Percentiles rank a stretch among this genome's conserved stretches.
Evolutionary conservation across 2,797 vertebrate genomes (phyloP).

Genomic region (Sebastes minor): DNA sequence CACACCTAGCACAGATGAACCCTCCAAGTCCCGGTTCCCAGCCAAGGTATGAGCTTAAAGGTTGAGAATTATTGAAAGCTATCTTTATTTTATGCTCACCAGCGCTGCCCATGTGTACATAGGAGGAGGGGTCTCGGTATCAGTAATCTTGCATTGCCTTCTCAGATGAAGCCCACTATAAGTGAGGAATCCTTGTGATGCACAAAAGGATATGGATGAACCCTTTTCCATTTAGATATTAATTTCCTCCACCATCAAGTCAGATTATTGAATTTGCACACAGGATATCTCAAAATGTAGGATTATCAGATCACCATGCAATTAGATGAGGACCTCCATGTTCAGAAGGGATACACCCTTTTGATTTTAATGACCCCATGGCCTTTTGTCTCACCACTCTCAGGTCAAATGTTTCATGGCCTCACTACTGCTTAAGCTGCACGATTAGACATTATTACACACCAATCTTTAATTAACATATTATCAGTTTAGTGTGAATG

Average conservation of each 20-base stretch:
- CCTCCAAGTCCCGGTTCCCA: conserved; percentile 84
- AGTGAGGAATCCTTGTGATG: neutral
- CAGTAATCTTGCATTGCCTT: neutral
- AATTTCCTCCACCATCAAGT: neutral
- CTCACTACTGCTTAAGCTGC: neutral
- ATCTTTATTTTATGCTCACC: neutral
- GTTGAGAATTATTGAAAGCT: neutral
- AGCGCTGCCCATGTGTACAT: neutral
- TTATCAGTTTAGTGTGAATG: neutral
- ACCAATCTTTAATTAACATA: no score
- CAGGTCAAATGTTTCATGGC: neutral
- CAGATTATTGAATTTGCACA: neutral
- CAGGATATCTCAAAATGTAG: neutral
- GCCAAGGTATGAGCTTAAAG: conserved; percentile 82
- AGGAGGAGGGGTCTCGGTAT: neutral
- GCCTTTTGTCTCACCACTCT: neutral
- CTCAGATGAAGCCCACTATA: neutral
- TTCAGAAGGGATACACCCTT: neutral
- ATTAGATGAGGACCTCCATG: neutral
- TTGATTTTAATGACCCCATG: neutral
- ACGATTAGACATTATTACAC: neutral
- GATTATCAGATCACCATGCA: neutral
- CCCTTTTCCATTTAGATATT: neutral
- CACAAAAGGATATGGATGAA: neutral
- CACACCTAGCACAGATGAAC: conserved; percentile 84